Percentiles rank a stretch among this genome's conserved stretches.
Evolutionary conservation across 2,797 vertebrate genomes (phyloP).

Genomic region (Rousettus madagascariensis): DNA sequence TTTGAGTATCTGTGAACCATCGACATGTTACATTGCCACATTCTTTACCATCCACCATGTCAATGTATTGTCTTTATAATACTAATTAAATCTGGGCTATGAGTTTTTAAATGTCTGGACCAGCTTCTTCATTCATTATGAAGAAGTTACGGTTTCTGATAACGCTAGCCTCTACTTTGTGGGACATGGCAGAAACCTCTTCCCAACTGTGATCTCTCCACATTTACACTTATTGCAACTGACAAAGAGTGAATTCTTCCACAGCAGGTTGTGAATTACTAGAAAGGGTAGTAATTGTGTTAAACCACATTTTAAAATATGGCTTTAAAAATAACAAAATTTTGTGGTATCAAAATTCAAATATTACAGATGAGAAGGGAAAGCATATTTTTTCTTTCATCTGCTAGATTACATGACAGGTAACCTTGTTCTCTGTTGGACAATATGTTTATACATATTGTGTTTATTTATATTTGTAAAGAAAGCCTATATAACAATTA

Average conservation of each 20-base stretch:
- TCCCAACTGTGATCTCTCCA: not conserved
- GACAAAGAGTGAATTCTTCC: not conserved
- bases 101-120: slow-evolving; percentile 41
- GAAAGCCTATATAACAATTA: not conserved
- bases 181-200: not conserved
- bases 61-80: slow-evolving; percentile 28
- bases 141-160: not conserved
- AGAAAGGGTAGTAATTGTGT: not conserved
- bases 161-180: not conserved
- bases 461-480: not conserved
- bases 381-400: not conserved
- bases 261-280: not conserved
- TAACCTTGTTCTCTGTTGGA: not conserved
- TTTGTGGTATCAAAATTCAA: slow-evolving; percentile 24
- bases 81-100: not conserved
- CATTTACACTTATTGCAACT: not conserved
- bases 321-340: not conserved
- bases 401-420: not conserved
- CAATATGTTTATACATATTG: not conserved
- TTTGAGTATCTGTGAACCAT: slow-evolving; percentile 72
- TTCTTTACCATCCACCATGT: slow-evolving; percentile 35
- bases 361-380: not conserved
- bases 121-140: not conserved
- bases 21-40: slow-evolving; percentile 26
- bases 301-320: not conserved